These are phyloP conservation scores for Cydia splendana DNA, from an alignment of 1,140 invertebrate species.

Conservation along the genomic window DNA sequence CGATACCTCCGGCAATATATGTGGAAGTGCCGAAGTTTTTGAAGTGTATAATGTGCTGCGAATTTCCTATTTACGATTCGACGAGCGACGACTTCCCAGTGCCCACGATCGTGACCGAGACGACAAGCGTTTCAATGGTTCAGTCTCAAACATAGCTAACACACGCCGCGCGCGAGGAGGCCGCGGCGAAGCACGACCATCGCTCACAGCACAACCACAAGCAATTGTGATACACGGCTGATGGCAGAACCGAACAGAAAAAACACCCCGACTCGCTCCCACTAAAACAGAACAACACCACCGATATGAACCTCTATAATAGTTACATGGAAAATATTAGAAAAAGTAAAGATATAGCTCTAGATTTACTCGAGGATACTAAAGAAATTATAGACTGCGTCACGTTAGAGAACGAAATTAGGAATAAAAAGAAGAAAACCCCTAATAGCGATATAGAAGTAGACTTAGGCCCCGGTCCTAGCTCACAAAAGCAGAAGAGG, in stretches of 20 bases:
- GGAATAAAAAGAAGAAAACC: conserved; percentile 49
- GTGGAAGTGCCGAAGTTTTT: conserved; percentile 89
- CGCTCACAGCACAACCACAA: conserved; percentile 57
- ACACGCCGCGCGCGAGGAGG: conserved; percentile 80
- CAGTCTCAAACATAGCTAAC: conserved; percentile 89
- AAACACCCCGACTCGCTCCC: conserved; percentile 73
- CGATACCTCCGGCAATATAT: conserved; percentile 91
- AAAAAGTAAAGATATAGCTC: conserved; percentile 63
- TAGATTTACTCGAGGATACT: conserved; percentile 70
- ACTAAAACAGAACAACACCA: conserved; percentile 72
- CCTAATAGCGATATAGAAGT: conserved; percentile 52
- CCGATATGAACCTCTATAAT: conserved; percentile 75
- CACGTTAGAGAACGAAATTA: conserved; percentile 38
- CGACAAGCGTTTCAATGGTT: conserved; percentile 86
- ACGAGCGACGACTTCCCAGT: conserved; percentile 84
- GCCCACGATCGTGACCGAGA: conserved; percentile 85
- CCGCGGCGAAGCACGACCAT: conserved; percentile 62
- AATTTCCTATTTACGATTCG: conserved; percentile 92
- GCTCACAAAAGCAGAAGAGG: conserved; percentile 50
- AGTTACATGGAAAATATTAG: conserved; percentile 71
- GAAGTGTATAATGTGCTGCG: conserved; percentile 92
- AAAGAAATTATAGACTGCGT: conserved; percentile 64
- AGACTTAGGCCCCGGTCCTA: conserved; percentile 61
- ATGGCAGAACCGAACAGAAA: conserved; percentile 55
- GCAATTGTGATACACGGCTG: conserved; percentile 74